Evolutionary conservation across 2,113 vertebrate genomes (phyloP).

Genomic region (Menura novaehollandiae): DNA sequence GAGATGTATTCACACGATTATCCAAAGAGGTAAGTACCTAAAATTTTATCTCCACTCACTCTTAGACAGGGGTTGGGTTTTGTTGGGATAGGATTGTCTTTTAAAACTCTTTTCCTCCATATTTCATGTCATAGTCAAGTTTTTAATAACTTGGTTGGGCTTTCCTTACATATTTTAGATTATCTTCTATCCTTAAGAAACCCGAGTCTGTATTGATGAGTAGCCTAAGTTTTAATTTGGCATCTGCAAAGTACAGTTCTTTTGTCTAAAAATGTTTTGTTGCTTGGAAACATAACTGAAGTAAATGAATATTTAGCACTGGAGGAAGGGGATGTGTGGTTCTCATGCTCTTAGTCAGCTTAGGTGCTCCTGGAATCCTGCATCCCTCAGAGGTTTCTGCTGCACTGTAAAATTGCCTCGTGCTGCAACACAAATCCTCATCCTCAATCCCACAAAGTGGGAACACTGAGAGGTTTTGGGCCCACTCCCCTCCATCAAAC

Average conservation of each 20-base stretch:
- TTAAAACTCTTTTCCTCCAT: background rate
- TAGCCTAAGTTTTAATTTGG: constrained; percentile 29
- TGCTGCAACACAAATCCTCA: background rate
- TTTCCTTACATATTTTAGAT: background rate
- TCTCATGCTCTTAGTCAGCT: background rate
- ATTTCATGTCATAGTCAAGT: background rate
- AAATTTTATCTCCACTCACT: constrained; percentile 15
- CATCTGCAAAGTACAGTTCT: constrained; percentile 1
- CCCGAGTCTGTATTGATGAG: background rate
- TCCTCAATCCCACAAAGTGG: background rate
- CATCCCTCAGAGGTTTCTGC: background rate
- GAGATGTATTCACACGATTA: constrained; percentile 98
- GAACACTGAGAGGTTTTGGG: background rate
- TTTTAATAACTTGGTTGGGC: background rate
- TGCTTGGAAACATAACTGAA: constrained; percentile 44
- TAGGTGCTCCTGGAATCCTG: background rate
- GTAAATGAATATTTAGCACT: constrained; percentile 20
- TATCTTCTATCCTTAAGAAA: background rate
- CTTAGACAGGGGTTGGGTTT: background rate
- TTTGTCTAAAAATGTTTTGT: constrained; percentile 49
- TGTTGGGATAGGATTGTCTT: background rate
- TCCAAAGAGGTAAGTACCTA: constrained; percentile 95
- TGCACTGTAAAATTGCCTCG: background rate
- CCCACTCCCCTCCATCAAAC: background rate
- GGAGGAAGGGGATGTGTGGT: background rate